Evolutionary conservation across 2,797 vertebrate genomes (phyloP).

Genomic region (Crax fasciolata): DNA sequence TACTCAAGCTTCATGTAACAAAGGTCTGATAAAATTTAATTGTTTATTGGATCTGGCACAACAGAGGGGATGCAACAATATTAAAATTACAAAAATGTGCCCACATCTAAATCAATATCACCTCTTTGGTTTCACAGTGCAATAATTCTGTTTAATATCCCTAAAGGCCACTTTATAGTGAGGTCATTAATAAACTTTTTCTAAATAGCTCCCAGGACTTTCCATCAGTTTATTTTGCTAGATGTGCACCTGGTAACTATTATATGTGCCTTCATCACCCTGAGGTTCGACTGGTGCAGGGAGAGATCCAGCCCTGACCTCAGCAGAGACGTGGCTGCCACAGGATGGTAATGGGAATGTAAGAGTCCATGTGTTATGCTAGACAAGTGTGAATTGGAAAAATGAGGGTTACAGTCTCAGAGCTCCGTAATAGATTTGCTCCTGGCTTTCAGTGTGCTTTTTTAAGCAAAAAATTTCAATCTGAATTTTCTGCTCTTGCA

Average conservation of each 20-base stretch:
- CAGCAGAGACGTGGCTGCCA: not conserved
- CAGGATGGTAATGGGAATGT: accelerated
- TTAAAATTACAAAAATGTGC: not conserved
- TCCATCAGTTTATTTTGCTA: not conserved
- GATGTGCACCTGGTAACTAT: not conserved
- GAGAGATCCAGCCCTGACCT: not conserved
- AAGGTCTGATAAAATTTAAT: not conserved
- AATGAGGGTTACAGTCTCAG: not conserved
- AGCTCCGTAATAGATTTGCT: not conserved
- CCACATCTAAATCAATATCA: not conserved
- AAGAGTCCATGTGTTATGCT: accelerated
- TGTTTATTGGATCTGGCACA: not conserved
- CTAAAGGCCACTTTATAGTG: not conserved
- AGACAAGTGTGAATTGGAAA: not conserved
- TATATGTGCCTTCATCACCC: not conserved
- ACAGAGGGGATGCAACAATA: not conserved
- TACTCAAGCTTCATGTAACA: not conserved
- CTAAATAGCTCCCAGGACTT: not conserved
- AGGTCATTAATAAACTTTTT: not conserved
- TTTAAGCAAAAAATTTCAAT: not conserved
- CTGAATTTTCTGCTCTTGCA: not conserved
- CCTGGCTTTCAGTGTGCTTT: not conserved
- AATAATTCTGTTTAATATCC: not conserved
- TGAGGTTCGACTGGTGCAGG: not conserved
- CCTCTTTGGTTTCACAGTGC: not conserved